Conservation (phyloP, 2,797 vertebrate genomes). For the Amazona ochrocephala region DNA sequence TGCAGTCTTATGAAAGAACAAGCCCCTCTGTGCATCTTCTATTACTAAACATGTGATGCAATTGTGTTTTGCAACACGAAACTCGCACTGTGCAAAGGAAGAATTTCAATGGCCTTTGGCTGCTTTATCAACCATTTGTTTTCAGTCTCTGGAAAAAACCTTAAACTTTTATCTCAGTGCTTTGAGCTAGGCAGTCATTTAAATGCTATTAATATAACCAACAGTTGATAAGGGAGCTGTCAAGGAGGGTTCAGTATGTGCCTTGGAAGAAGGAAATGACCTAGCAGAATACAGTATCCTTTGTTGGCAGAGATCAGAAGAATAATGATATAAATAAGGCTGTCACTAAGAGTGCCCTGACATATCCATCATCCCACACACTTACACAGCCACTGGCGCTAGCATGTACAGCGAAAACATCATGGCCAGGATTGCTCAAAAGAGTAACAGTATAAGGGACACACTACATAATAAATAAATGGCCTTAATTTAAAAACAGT, state of each 20-base stretch:
- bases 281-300: constrained; percentile 16
- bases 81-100: constrained; percentile 9
- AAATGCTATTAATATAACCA: constrained; percentile 15
- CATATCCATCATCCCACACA: constrained; percentile 12
- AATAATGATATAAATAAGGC: constrained; percentile 38
- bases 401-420: background rate
- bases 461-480: background rate
- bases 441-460: background rate
- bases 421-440: background rate
- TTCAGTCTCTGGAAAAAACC: constrained; percentile 22
- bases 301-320: background rate
- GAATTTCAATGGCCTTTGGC: constrained; percentile 35
- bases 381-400: background rate
- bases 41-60: constrained; percentile 29
- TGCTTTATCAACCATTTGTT: constrained; percentile 30
- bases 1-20: background rate
- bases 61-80: constrained; percentile 38
- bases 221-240: constrained; percentile 27
- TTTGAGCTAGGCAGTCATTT: background rate
- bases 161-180: constrained; percentile 36
- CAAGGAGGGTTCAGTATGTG: constrained; percentile 27
- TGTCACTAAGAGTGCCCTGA: background rate
- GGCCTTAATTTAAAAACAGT: background rate
- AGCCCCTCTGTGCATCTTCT: constrained; percentile 15
- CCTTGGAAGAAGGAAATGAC: constrained; percentile 51